Evolutionary conservation across 2,888 invertebrate species (phyloP), one percentile per base, ranked within the genome.

Genomic region (Stenchaetothrips biformis): DNA sequence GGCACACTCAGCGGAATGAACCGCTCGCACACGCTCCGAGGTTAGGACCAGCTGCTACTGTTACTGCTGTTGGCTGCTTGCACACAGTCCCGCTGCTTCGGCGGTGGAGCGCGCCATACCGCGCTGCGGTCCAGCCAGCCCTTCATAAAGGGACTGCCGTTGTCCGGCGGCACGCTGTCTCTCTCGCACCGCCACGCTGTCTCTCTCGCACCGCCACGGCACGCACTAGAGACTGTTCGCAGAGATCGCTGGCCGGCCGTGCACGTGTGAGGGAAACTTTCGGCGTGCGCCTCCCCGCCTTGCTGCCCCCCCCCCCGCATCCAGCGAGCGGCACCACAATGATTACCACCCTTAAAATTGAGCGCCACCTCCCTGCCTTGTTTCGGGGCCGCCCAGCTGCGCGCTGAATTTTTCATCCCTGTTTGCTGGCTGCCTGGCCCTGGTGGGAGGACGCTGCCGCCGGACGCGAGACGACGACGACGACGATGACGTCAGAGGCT

Each of bases 21-120:
- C 18, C 59, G 4, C 59, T 18, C 59, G 18, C 59, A 59, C 59
- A 59, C 59, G 18, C 59, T 0, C 59, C 18, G 59, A 59, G 59
- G 59, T 59, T 59, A 59, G 59, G 59, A 59, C 16, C 59, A 59
- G 59, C 59, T 59, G 59, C 59, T 59, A 18, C 59, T 59, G 59
- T 59, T 59, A 18, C 18, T 59, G 53, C 53, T 53, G 59, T 59
- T 59, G 37, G 59, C 59, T 59, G 37, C 37, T 37, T 37, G 37
- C 37, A 37, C 37, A 37, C 37, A 37, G 37, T 37, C 2, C 37
- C 37, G 37, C n/a, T n/a, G 37, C 37, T 37, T 37, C 37, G 37
- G 37, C 37, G 37, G 37, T 37, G 2, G 37, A 4, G 37, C 37
- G 1, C 37, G 37, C 37, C 37, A 37, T 4, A 4, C 37, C 37